Evolutionary conservation across 1,140 invertebrate genomes (phyloP).

Genomic region (Cotesia glomerata): DNA sequence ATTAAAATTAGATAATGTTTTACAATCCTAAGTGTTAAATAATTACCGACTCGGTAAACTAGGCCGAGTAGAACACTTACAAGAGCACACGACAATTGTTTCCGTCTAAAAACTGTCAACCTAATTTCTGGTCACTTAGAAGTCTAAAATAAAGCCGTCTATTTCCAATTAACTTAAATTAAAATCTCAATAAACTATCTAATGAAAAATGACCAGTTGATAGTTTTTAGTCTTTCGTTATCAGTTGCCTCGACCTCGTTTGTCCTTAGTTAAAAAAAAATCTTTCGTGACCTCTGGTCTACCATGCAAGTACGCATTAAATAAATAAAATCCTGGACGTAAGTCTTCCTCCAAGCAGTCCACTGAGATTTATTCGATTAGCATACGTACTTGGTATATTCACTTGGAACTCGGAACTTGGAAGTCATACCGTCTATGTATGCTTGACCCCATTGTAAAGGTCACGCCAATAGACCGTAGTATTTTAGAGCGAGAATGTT

Average conservation of each 20-base stretch:
- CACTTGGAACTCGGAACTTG: not conserved
- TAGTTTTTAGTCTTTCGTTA: too few species aligned
- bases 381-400: not conserved
- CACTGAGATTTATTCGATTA: not conserved
- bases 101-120: constrained; percentile 29
- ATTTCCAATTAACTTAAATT: not conserved
- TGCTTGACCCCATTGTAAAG: constrained; percentile 7
- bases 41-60: constrained; percentile 22
- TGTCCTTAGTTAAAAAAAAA: too few species aligned
- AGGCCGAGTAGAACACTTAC: constrained; percentile 33
- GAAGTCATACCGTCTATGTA: not conserved
- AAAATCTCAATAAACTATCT: not conserved
- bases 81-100: constrained; percentile 44
- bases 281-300: too few species aligned
- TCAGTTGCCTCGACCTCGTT: too few species aligned
- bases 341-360: not conserved
- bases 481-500: not conserved
- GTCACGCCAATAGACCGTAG: not conserved
- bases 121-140: not conserved
- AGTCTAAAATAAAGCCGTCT: not conserved
- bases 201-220: too few species aligned
- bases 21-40: too few species aligned
- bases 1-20: too few species aligned
- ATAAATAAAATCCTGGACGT: not conserved
- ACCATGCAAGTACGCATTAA: too few species aligned